Conservation (phyloP, 2,888 invertebrate genomes). For the Xylota sylvarum region DNA sequence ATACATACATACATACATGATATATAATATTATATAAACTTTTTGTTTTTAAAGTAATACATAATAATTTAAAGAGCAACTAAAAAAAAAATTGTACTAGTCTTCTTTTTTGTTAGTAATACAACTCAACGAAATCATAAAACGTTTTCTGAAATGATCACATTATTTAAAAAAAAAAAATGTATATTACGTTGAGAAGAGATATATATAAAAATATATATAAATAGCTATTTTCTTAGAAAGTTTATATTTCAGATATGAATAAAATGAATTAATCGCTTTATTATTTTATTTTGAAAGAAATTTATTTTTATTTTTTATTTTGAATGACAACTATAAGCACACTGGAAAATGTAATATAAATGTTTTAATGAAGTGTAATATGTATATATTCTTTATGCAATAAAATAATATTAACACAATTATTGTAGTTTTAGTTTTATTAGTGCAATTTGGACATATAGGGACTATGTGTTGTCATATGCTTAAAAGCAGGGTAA, state of each 20-base stretch:
- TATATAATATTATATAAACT: constrained; percentile 38
- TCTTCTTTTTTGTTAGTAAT: constrained; percentile 61
- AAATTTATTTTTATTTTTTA: constrained; percentile 34
- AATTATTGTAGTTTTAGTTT: background rate
- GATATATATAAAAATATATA: constrained; percentile 10
- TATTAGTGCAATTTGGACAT: background rate
- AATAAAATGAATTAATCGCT: constrained; percentile 35
- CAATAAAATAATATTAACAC: constrained; percentile 75
- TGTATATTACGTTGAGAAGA: constrained; percentile 1
- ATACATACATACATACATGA: constrained; percentile 14
- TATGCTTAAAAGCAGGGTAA: too few species aligned
- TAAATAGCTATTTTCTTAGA: constrained; percentile 36
- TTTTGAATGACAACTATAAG: constrained; percentile 47
- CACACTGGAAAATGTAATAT: constrained; percentile 49
- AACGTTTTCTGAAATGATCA: constrained; percentile 44
- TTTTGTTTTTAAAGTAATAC: constrained; percentile 1
- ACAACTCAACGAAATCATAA: constrained; percentile 22
- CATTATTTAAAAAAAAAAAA: constrained; percentile 28
- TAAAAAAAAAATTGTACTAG: constrained; percentile 71
- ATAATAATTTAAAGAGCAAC: constrained; percentile 61
- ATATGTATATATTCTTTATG: constrained; percentile 72
- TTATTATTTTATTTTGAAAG: constrained; percentile 32
- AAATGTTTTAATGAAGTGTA: constrained; percentile 67
- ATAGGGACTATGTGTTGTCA: too few species aligned
- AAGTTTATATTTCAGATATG: constrained; percentile 35